phyloP scores from a whole-genome alignment of 1,140 invertebrate species.

The Oedothorax gibbosus region DNA sequence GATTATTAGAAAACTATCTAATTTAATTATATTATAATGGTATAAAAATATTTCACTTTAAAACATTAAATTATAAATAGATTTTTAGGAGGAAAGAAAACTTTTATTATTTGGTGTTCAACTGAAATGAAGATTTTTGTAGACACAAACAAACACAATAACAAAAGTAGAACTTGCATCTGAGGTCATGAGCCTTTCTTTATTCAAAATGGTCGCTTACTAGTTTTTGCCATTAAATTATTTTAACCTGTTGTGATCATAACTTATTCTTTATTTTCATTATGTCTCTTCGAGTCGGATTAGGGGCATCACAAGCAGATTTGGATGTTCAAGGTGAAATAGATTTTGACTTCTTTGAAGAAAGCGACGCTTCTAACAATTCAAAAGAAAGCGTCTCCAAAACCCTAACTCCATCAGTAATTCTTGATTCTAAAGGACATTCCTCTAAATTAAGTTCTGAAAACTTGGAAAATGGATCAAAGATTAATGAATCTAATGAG shows the following conservation, averaged over 20 bases:
- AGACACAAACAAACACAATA: neutral
- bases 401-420: neutral
- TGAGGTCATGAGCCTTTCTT: slow-evolving; percentile 24
- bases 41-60: too few species aligned
- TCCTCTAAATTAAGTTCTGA: neutral
- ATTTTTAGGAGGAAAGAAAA: too few species aligned
- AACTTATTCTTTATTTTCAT: neutral
- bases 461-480: neutral
- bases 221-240: neutral
- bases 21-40: too few species aligned
- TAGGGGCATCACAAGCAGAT: slow-evolving; percentile 57
- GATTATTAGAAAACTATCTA: too few species aligned
- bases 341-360: slow-evolving; percentile 60
- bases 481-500: neutral
- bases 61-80: too few species aligned
- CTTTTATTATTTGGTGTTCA: too few species aligned
- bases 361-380: slow-evolving; percentile 3
- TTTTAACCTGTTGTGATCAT: neutral
- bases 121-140: neutral
- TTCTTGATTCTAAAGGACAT: neutral
- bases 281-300: slow-evolving; percentile 57
- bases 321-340: slow-evolving; percentile 60
- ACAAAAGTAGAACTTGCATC: neutral
- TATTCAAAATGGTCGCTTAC: neutral
- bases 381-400: neutral